Base-by-base conservation (phyloP, 2,113 vertebrate genomes). In the Plecotus auritus region DNA sequence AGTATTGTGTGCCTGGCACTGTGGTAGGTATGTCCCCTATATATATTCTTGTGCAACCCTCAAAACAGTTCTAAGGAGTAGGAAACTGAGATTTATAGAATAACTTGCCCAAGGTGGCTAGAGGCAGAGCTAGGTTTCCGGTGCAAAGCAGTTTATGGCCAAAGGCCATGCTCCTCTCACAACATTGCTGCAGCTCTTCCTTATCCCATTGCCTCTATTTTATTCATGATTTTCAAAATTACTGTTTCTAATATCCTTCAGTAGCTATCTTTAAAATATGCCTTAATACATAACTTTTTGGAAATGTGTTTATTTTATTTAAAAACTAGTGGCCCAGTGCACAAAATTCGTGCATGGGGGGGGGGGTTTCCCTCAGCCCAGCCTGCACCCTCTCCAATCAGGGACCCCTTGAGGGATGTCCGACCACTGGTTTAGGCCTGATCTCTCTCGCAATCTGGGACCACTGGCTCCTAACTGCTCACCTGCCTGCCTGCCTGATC, bases 241-340 rank as follows among this genome's bases (percentile, higher is more conserved):
- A 32, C n/a, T 49, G 30, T 85, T 82, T 56, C 64, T 47, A 56
- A 32, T 11, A 51, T 14, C 56, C 18, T 54, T 92, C 22, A 51
- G 47, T 35, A 90, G 45, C 16, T 40, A 37, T 54, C 28, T 84
- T 4, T 70, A 85, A 87, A 74, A 42, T n/a, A 85, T 47, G 40
- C 26, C 7, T 45, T 47, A 51, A 12, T 7, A 91, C 1, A 18
- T 45, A 78, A 54, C 22, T 78, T 88, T 93, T 66, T 37, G 73
- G 67, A 90, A 74, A 49, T 81, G 22, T 87, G n/a, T 88, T 90
- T 92, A 86, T 94, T 92, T 93, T 74, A 66, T 87, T 78, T 81
- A 76, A 84, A 92, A 93, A 49, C 47, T 49, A 49, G 11, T 49
- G 47, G 47, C 12, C 13, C 47, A 49, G 47, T 49, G 47, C 47